Base-by-base conservation (phyloP, 92 coral and sea anemone species). In the Galaxea fascicularis region DNA sequence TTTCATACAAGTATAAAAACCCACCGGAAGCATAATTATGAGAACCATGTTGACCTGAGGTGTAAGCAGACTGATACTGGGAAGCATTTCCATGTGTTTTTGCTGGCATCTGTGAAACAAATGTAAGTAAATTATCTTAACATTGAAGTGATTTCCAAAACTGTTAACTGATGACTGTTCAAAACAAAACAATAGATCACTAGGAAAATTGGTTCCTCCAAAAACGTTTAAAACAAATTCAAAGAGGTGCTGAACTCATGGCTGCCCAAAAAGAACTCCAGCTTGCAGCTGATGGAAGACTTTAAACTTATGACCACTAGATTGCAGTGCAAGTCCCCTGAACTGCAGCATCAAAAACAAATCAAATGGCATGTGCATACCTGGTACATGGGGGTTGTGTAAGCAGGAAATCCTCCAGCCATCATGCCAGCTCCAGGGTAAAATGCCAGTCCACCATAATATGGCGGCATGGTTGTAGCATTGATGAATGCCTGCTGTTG, bases 331-430 rank as follows among this genome's bases (percentile, higher is more conserved):
- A 2, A 35, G 41, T 2, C 41, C 41, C 2, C 3, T 6, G 6
- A 6, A 35, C 41, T 15, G 17, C 13, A 15, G 17, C 63, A 57
- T 57, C 22, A 25, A 7, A 13, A 57, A 26, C 17, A 16, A 27
- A 22, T 0, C 44, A 27, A 27, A 27, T 15, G 13, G 41, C 14
- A 15, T 8, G 21, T 20, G 44, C 8, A 5, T 85, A 92, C 98
- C 98, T 94, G 98, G 89, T 92, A 94, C 94, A 94, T 88, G 6
- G 92, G 98, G 0, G 95, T 82, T 39, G 94, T 90, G 65, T 92
- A 94, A 15, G 98, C 90, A 3, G 98, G 98, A 86, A 94, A 94
- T 25, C 95, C 95, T 11, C 98, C 95, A 17, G 98, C 92, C 93
- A 94, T 89, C 93, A 94, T 93, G 2, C 94, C 93, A 30, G 93